phyloP scores from a whole-genome alignment of 1,140 invertebrate species.

The Drosophila gunungcola region DNA sequence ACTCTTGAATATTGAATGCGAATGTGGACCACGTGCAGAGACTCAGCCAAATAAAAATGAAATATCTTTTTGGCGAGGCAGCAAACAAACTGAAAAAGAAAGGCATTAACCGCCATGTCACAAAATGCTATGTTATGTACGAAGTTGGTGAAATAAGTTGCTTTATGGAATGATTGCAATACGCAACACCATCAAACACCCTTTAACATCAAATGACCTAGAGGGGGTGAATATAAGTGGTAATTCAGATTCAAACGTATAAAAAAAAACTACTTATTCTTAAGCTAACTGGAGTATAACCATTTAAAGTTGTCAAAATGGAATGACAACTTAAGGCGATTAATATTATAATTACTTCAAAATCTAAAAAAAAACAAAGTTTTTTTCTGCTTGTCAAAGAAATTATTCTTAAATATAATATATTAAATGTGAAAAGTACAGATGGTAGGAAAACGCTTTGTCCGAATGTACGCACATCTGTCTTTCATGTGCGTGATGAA shows the following conservation, averaged over 20 bases:
- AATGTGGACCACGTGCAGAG: constrained; percentile 53
- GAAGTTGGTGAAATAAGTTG: constrained; percentile 20
- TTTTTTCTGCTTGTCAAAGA: no score
- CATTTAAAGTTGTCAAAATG: no score
- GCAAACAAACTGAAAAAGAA: constrained; percentile 26
- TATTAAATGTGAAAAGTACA: constrained; percentile 1
- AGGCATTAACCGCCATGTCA: constrained; percentile 3
- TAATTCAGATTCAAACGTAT: no score
- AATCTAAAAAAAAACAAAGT: no score
- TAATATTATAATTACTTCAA: no score
- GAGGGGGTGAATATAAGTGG: background rate
- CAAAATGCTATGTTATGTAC: constrained; percentile 33
- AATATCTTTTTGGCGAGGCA: constrained; percentile 46
- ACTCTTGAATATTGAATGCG: constrained; percentile 80
- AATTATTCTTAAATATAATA: background rate
- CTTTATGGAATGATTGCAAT: constrained; percentile 31
- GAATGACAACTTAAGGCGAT: no score
- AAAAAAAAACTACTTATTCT: no score
- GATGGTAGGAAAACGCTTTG: constrained; percentile 3
- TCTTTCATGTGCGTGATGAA: constrained; percentile 32
- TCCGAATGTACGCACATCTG: constrained; percentile 26
- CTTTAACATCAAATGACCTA: constrained; percentile 31
- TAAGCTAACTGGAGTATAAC: no score
- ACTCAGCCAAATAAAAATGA: constrained; percentile 63
- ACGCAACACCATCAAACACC: constrained; percentile 20